phyloP scores from a whole-genome alignment of 2,113 vertebrate species.

The Bolborhynchus lineola region DNA sequence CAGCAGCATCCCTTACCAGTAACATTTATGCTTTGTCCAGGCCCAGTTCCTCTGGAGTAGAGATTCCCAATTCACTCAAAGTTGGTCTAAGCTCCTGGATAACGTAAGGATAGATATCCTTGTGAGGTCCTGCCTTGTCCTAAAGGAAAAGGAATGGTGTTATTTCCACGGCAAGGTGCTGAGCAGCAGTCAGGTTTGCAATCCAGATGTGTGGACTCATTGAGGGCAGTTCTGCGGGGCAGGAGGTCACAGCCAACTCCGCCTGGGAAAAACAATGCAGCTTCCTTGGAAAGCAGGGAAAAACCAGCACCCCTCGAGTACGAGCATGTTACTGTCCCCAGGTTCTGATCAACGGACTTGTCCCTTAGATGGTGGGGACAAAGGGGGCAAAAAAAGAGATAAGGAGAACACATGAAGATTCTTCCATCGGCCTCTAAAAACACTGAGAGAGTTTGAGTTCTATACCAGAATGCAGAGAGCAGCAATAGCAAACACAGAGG shows the following conservation, averaged over 20 bases:
- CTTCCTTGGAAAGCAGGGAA: background rate
- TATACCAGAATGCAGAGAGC: background rate
- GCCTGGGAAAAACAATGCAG: background rate
- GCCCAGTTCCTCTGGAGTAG: slow-evolving; percentile 94
- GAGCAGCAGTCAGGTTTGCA: background rate
- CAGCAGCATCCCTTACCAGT: slow-evolving; percentile 36
- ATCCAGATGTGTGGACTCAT: fast-evolving
- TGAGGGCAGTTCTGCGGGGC: background rate
- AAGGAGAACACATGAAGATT: background rate
- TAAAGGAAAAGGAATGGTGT: slow-evolving; percentile 53
- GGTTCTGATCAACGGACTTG: background rate
- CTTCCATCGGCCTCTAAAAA: background rate
- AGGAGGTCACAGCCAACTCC: background rate
- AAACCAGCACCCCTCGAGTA: background rate
- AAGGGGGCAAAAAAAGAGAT: background rate
- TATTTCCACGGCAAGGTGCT: background rate
- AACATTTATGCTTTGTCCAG: slow-evolving; percentile 85
- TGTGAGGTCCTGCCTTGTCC: slow-evolving; percentile 94
- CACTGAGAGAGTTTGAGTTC: background rate
- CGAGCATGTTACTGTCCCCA: background rate
- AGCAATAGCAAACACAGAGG: background rate
- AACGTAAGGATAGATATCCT: slow-evolving; percentile 96
- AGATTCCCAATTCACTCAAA: slow-evolving; percentile 93
- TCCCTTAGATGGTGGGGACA: background rate
- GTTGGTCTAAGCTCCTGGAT: slow-evolving; percentile 95